Base-by-base conservation (phyloP, 2,113 vertebrate genomes). In the Brachionichthys hirsutus region DNA sequence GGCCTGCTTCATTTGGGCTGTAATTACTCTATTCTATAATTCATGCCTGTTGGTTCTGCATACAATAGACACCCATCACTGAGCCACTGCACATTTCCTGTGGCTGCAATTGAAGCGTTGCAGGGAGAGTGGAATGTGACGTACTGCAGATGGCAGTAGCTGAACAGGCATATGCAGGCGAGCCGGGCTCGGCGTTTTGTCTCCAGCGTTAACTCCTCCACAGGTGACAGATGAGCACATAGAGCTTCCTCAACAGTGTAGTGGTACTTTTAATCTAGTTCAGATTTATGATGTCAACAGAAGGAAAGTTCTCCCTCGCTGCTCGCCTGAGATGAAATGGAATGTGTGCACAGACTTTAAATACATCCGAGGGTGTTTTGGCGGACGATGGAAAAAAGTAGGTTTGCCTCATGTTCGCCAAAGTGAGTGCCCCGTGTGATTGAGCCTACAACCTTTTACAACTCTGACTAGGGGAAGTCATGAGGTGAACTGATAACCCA, bases 111-210 rank as follows among this genome's bases (percentile, higher is more conserved):
- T 82, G 67, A 80, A 72, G 45, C 59, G 36, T n/a, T 57, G 18
- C 10, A 62, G 12, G 43, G 14, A n/a, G 68, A 54, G 17, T 44
- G 66, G 17, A 15, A 12, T 7, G 10, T 3, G 14, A 2, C 19
- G 41, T 30, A 51, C 91, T 91, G 89, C 83, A 92, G 91, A 87
- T 85, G 90, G 90, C 90, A 91, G 89, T 89, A 84, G 75, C 10
- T 80, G 70, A 84, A 81, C 86, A 87, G 62, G 43, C 83, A 80
- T 78, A 44, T 14, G 15, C 54, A 54, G 36, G 44, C 38, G 20
- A 30, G 16, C 20, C 2, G 7, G 20, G 34, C 11, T 24, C 22
- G 38, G 38, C 4, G 6, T 38, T 38, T 38, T 38, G 43, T 59
- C 57, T 81, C 13, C 0, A 57, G 60, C 42, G 63, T 78, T 83